A percentile compares a stretch with the other conserved stretches of the same genome.
phyloP scores from a whole-genome alignment of 2,113 vertebrate genomes.

The Sceloporus tristichus region DNA sequence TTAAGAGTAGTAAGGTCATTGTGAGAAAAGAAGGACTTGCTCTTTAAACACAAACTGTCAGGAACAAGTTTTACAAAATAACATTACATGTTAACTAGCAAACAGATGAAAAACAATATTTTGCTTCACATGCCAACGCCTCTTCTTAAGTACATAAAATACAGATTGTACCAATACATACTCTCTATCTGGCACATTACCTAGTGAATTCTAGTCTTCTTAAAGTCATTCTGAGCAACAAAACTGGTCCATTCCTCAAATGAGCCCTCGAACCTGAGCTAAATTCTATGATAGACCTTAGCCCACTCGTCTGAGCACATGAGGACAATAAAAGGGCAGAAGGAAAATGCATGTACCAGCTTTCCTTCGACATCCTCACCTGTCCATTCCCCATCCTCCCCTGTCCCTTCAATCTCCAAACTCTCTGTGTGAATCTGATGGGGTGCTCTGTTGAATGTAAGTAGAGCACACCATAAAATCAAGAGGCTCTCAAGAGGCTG shows the following conservation, averaged over 20 bases:
- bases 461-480: background rate
- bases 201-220: constrained; percentile 24
- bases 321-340: background rate
- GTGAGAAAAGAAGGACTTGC: constrained; percentile 61
- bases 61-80: constrained; percentile 58
- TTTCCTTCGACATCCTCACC: too few species aligned
- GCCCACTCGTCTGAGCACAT: background rate
- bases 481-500: background rate
- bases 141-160: constrained; percentile 46
- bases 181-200: constrained; percentile 39
- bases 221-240: background rate
- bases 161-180: constrained; percentile 44
- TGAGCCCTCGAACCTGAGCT: background rate
- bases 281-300: background rate
- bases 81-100: constrained; percentile 58
- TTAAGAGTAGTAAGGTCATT: constrained; percentile 56
- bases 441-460: background rate
- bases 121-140: constrained; percentile 59
- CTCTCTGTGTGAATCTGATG: background rate
- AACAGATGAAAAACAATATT: constrained; percentile 62
- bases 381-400: too few species aligned
- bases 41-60: constrained; percentile 62
- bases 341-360: background rate
- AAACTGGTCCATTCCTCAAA: background rate
- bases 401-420: background rate